These are phyloP conservation scores for Drosophila basisetae DNA, from an alignment of 2,888 invertebrate genomes.

Conservation along the genomic window DNA sequence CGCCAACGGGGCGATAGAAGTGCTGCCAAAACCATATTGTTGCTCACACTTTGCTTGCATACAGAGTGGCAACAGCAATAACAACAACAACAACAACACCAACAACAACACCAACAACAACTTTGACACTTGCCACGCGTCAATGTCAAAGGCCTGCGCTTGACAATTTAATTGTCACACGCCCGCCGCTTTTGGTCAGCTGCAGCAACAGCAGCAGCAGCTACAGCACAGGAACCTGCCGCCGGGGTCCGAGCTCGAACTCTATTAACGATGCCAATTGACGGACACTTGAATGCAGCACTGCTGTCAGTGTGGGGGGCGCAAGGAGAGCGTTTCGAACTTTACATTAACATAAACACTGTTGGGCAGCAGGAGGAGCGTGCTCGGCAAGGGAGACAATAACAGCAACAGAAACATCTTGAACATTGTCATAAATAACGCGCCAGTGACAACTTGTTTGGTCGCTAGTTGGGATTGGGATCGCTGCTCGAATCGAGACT, in stretches of 20 bases:
- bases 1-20: slow-evolving; percentile 14
- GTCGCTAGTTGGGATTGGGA: slow-evolving; percentile 47
- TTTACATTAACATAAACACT: slow-evolving; percentile 77
- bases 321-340: slow-evolving; percentile 23
- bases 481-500: slow-evolving; percentile 26
- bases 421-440: slow-evolving; percentile 82
- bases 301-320: slow-evolving; percentile 62
- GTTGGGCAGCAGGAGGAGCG: slow-evolving; percentile 31
- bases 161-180: slow-evolving; percentile 84
- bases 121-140: slow-evolving; percentile 76
- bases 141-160: slow-evolving; percentile 65
- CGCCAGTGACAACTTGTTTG: slow-evolving; percentile 78
- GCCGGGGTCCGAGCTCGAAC: slow-evolving; percentile 58
- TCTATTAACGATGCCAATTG: slow-evolving; percentile 80
- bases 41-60: slow-evolving; percentile 20
- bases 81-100: too few species aligned
- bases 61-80: slow-evolving; percentile 22
- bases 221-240: slow-evolving; percentile 59
- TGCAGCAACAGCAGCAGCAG: background rate
- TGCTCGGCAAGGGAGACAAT: slow-evolving; percentile 27
- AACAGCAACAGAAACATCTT: slow-evolving; percentile 72
- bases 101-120: slow-evolving; percentile 32
- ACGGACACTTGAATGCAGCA: slow-evolving; percentile 78
- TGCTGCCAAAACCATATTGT: slow-evolving; percentile 9
- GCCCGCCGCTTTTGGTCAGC: slow-evolving; percentile 79